A percentile compares a stretch with the other conserved stretches of the same genome.
These are phyloP conservation scores for Ectobius pallidus DNA, from an alignment of 2,888 invertebrate genomes.

Conservation along the genomic window DNA sequence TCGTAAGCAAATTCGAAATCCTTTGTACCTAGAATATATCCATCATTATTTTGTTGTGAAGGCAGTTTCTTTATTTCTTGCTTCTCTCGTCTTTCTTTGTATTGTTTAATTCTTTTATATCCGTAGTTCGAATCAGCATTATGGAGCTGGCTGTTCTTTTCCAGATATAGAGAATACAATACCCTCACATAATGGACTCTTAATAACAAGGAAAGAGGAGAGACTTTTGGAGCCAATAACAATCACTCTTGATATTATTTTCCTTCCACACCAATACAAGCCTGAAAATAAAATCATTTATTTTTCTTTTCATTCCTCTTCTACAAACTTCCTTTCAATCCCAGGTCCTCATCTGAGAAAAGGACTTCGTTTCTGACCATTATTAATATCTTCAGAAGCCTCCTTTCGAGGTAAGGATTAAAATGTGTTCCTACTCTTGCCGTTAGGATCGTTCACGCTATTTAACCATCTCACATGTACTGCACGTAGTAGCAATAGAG, in stretches of 20 bases:
- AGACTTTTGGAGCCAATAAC: slow-evolving; percentile 27
- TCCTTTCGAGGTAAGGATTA: too few species aligned
- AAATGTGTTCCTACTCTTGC: too few species aligned
- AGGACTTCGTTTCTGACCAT: neutral
- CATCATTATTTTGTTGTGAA: too few species aligned
- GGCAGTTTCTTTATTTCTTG: too few species aligned
- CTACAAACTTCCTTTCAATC: slow-evolving; percentile 33
- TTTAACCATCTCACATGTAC: too few species aligned
- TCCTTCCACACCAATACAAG: slow-evolving; percentile 29
- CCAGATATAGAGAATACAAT: slow-evolving; percentile 10
- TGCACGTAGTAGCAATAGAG: too few species aligned
- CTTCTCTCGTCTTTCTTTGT: neutral
- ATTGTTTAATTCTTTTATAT: neutral
- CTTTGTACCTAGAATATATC: too few species aligned
- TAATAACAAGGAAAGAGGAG: slow-evolving; percentile 26
- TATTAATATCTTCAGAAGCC: too few species aligned
- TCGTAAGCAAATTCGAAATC: too few species aligned
- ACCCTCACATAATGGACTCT: slow-evolving; percentile 25
- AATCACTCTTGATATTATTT: slow-evolving; percentile 29
- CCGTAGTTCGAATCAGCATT: neutral
- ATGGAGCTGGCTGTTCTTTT: slow-evolving; percentile 7
- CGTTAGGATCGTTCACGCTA: too few species aligned
- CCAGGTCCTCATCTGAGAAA: slow-evolving; percentile 10
- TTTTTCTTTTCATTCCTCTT: slow-evolving; percentile 24
- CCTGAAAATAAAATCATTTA: slow-evolving; percentile 22